Conservation (phyloP, 2,888 invertebrate species). For the Chesias legatella region DNA sequence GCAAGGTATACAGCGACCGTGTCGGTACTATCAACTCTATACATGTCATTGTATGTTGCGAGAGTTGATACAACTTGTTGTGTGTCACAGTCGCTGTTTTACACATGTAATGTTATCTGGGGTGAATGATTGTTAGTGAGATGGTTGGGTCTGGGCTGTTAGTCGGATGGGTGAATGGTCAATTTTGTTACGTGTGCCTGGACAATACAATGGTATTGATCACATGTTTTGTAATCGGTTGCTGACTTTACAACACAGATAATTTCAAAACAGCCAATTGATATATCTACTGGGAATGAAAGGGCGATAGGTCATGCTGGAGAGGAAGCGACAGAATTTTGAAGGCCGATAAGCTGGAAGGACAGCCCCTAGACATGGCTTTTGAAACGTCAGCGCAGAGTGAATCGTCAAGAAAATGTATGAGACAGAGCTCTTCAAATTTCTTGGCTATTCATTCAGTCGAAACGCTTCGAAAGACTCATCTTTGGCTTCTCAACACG, state of each 20-base stretch:
- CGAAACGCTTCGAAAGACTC: slow-evolving; percentile 21
- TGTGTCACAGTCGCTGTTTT: slow-evolving; percentile 47
- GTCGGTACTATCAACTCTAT: not conserved
- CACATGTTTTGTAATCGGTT: slow-evolving; percentile 38
- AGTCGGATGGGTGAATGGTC: slow-evolving; percentile 51
- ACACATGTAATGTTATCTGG: slow-evolving; percentile 49
- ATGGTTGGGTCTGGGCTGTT: slow-evolving; percentile 53
- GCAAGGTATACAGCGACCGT: slow-evolving; percentile 52
- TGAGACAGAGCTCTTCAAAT: too few relatives aligned
- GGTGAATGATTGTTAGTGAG: slow-evolving; percentile 56
- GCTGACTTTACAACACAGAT: slow-evolving; percentile 39
- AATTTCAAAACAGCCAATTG: slow-evolving; percentile 58
- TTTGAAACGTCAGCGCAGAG: too few relatives aligned
- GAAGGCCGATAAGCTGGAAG: slow-evolving; percentile 55
- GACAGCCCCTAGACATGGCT: not conserved
- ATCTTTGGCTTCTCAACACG: slow-evolving; percentile 29
- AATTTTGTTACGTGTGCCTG: slow-evolving; percentile 27
- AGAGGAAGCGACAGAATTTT: slow-evolving; percentile 33
- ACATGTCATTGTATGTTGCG: slow-evolving; percentile 12
- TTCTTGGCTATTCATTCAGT: too few relatives aligned
- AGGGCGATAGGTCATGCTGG: slow-evolving; percentile 50
- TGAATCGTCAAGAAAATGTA: not conserved
- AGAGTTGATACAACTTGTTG: slow-evolving; percentile 16
- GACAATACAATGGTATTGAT: slow-evolving; percentile 41
- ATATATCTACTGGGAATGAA: slow-evolving; percentile 47